Conservation (phyloP, 2,797 vertebrate genomes). For the Pangasius djambal region DNA sequence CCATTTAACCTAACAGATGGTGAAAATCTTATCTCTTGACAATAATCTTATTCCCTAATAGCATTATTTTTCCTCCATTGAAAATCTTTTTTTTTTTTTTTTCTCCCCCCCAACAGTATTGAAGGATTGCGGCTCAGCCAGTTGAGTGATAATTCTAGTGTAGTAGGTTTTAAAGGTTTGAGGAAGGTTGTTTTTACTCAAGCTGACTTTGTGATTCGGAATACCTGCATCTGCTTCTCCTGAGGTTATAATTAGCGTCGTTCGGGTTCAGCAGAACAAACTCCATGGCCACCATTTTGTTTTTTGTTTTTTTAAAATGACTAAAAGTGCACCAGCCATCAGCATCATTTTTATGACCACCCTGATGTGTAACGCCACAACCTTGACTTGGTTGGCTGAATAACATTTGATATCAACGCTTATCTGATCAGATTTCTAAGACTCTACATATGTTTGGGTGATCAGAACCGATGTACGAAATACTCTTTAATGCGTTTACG, state of each 20-base stretch:
- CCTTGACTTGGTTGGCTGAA: not conserved
- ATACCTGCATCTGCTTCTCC: not conserved
- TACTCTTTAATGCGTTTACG: not conserved
- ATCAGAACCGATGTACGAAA: not conserved
- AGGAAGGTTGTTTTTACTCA: not conserved
- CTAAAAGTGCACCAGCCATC: not conserved
- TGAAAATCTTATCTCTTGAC: not conserved
- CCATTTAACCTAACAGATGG: not conserved
- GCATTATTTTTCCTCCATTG: not conserved
- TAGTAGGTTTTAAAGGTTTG: not conserved
- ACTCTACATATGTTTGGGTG: not conserved
- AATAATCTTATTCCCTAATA: not conserved
- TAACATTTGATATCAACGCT: slow-evolving; percentile 2
- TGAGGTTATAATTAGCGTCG: not conserved
- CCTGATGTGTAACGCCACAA: not conserved
- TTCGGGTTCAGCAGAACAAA: not conserved
- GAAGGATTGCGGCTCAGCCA: not conserved
- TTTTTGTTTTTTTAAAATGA: not conserved
- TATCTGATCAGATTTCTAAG: slow-evolving; percentile 21
- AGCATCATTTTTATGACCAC: not conserved
- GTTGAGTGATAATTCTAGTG: not conserved
- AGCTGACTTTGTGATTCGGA: not conserved
- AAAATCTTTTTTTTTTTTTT: not conserved
- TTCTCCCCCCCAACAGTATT: not conserved
- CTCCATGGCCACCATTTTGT: not conserved